Base-by-base conservation (phyloP, 2,797 vertebrate species). In the Poeciliopsis paucimaculata region DNA sequence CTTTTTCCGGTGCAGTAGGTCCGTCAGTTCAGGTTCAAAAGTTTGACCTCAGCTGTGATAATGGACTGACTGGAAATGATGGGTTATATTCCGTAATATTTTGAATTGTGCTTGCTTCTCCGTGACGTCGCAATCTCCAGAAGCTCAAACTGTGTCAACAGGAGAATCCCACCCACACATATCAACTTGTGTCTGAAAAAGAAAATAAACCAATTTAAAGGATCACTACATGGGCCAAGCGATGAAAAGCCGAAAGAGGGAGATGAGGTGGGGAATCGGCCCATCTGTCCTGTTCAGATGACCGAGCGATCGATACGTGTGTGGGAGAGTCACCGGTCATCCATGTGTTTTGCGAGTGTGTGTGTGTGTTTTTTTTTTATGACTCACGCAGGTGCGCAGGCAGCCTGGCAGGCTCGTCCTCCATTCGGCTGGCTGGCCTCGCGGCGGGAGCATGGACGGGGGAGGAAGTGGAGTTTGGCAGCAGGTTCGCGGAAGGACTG, bases 341-440 rank as follows among this genome's bases (percentile, higher is more conserved):
- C 72, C 75, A 13, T 62, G 57, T 62, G 57, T 62, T 86, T 51
- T 77, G 82, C 77, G 60, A 9, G 79, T 75, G 86, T 86, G 86
- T 87, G 49, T 51, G 46, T 47, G 46, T 47, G 12, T 46, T 2
- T 49, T 49, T 49, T 49, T 43, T 43, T 71, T 71, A 88, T 82
- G 93, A 98, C 98, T 99, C 96, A 99, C 98, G 98, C 95, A 98
- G 96, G 96, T 98, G 98, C 82, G 96, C 96, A 0, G 98, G 97
- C 95, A 97, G 96, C 95, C 97, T 96, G 95, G 96, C 95, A 46
- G 95, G 85, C 89, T 99, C 97, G 83, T 98, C 98, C 94, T 99
- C 98, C 96, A 98, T 98, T 95, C 97, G 97, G 96, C 97, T 96
- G 1, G 96, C 93, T 87, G 93, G 90, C 89, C 95, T 96, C 87